Evolutionary conservation across 1,140 invertebrate genomes (phyloP).

Genomic region (Bombyx mandarina): DNA sequence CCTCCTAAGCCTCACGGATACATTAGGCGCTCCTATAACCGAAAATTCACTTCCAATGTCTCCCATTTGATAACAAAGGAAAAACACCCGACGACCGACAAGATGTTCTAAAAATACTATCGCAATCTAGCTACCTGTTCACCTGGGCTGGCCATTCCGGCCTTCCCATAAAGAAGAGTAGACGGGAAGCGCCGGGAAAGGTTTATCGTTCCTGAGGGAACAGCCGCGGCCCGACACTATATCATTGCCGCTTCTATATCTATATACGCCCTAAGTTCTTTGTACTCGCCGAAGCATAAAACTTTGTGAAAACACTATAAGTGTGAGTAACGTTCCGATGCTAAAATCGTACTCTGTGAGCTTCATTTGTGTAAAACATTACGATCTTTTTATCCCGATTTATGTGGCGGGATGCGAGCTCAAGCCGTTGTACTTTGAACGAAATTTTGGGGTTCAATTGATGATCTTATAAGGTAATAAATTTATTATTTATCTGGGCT

Average conservation of each 20-base stretch:
- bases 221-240: conserved; percentile 63
- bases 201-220: conserved; percentile 67
- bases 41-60: conserved; percentile 45
- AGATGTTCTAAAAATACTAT: conserved; percentile 69
- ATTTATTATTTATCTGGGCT: no score
- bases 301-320: conserved; percentile 42
- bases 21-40: conserved; percentile 47
- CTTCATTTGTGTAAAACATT: conserved; percentile 10
- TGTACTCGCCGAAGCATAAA: conserved; percentile 43
- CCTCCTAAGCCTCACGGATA: conserved; percentile 33
- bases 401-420: neutral
- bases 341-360: conserved; percentile 13
- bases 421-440: no score
- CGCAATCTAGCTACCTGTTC: conserved; percentile 66
- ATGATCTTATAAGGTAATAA: no score
- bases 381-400: neutral
- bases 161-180: conserved; percentile 69
- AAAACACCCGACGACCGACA: conserved; percentile 60
- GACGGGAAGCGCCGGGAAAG: conserved; percentile 62
- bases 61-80: conserved; percentile 65
- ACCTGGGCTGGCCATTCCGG: conserved; percentile 63
- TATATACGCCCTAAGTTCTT: conserved; percentile 44
- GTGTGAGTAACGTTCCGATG: conserved; percentile 20
- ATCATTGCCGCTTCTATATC: conserved; percentile 64
- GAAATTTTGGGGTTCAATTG: no score